A percentile compares a stretch with the other conserved stretches of the same genome.
Conservation (phyloP, 2,888 invertebrate genomes). For the Oligia strigilis region DNA sequence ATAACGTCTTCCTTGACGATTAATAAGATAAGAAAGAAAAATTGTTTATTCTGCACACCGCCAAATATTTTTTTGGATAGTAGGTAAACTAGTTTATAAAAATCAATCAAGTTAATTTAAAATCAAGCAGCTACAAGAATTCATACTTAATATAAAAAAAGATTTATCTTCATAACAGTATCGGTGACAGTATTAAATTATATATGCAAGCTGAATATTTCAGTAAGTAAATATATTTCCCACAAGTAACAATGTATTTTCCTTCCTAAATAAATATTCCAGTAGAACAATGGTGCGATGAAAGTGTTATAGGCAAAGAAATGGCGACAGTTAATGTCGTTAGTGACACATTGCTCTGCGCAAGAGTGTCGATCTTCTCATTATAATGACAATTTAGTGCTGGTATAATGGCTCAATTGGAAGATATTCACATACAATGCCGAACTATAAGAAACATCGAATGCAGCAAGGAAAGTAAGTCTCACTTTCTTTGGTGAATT, state of each 20-base stretch:
- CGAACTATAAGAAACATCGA: constrained; percentile 2
- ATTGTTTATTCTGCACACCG: too few relatives aligned
- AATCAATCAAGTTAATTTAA: neutral
- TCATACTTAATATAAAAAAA: neutral
- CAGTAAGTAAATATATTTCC: neutral
- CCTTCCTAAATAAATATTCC: constrained; percentile 38
- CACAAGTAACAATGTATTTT: constrained; percentile 28
- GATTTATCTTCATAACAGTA: neutral
- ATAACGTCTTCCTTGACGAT: too few relatives aligned
- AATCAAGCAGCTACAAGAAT: neutral
- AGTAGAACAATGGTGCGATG: constrained; percentile 51
- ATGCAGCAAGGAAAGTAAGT: constrained; percentile 11
- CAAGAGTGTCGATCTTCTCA: constrained; percentile 41
- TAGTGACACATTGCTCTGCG: constrained; percentile 46
- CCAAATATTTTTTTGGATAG: too few relatives aligned
- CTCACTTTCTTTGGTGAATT: constrained; percentile 1
- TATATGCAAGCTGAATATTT: neutral
- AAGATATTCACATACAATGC: constrained; percentile 19
- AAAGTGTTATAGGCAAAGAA: constrained; percentile 55
- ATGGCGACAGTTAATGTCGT: constrained; percentile 55
- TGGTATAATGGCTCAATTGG: constrained; percentile 25
- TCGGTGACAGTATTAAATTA: neutral
- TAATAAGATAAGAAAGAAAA: too few relatives aligned
- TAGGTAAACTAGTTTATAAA: too few relatives aligned
- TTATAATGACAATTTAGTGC: constrained; percentile 31